phyloP scores from a whole-genome alignment of 2,888 invertebrate species.

The Drosophila greeni region DNA sequence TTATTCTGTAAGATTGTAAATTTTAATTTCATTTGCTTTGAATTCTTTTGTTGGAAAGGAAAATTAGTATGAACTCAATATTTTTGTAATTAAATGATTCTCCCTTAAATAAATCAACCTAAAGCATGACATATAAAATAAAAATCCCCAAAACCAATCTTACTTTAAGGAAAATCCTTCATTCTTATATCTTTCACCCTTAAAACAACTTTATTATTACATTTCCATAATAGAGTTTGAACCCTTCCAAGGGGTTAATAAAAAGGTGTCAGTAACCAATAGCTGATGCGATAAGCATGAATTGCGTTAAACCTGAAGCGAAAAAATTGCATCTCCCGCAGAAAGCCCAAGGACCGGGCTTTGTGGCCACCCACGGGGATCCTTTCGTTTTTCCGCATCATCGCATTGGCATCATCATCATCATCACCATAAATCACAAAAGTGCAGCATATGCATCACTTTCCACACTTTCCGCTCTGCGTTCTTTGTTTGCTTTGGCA shows the following conservation, averaged over 20 bases:
- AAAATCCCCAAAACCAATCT: not conserved
- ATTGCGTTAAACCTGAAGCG: conserved; percentile 22
- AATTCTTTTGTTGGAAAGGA: not conserved
- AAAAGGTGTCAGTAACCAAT: conserved; percentile 1
- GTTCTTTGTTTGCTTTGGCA: conserved; percentile 51
- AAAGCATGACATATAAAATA: not conserved
- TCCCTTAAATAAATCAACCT: not conserved
- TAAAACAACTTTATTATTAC: not conserved
- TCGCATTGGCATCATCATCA: conserved; percentile 59
- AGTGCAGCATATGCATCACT: conserved; percentile 68
- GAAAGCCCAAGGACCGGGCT: conserved; percentile 4
- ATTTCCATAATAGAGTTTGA: not conserved
- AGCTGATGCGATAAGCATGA: conserved; percentile 29
- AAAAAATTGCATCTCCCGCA: conserved; percentile 17
- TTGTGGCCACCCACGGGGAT: conserved; percentile 18
- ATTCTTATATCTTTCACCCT: not conserved
- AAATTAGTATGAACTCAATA: not conserved
- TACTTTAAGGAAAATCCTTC: no score
- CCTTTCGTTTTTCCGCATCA: conserved; percentile 27
- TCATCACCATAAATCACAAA: conserved; percentile 67
- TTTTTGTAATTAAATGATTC: not conserved
- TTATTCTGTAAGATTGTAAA: not conserved
- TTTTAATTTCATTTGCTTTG: not conserved
- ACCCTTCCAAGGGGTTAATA: not conserved
- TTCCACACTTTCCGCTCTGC: conserved; percentile 41